A percentile compares a stretch with the other conserved stretches of the same genome.
These are phyloP conservation scores for Epizoanthus illoricatus DNA, from an alignment of 92 coral and sea anemone species.

Conservation along the genomic window DNA sequence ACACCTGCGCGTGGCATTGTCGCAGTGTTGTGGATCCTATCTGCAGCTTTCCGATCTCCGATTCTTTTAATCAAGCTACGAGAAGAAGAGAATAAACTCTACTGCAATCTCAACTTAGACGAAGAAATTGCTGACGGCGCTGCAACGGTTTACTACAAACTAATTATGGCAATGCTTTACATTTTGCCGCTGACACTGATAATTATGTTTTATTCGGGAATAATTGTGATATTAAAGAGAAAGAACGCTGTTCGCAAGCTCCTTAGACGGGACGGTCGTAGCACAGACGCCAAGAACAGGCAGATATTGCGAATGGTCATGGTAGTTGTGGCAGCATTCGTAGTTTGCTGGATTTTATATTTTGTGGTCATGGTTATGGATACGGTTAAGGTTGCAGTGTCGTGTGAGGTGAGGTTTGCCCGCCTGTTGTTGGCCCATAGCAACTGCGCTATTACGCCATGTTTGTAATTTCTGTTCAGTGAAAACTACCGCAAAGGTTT, in stretches of 20 bases:
- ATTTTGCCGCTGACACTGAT: slow-evolving; percentile 14
- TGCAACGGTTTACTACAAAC: slow-evolving; percentile 5
- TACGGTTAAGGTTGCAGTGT: slow-evolving; percentile 18
- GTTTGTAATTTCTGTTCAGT: slow-evolving; percentile 56
- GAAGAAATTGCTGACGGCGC: slow-evolving; percentile 32
- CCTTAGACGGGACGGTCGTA: slow-evolving; percentile 4
- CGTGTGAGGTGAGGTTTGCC: slow-evolving; percentile 32
- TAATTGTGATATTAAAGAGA: slow-evolving; percentile 22
- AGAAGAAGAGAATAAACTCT: not conserved
- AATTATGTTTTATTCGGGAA: slow-evolving; percentile 20
- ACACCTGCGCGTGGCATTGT: slow-evolving; percentile 14
- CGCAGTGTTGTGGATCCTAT: slow-evolving; percentile 9
- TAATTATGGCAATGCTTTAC: slow-evolving; percentile 15
- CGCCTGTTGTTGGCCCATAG: slow-evolving; percentile 43
- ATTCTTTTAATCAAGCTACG: slow-evolving; percentile 10
- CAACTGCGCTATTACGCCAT: slow-evolving; percentile 58
- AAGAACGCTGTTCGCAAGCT: not conserved
- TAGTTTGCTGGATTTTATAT: slow-evolving; percentile 53
- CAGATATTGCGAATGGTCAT: slow-evolving; percentile 55
- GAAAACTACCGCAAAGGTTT: slow-evolving; percentile 61
- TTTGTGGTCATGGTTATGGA: slow-evolving; percentile 48
- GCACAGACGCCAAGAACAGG: not conserved
- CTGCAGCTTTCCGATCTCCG: slow-evolving; percentile 34
- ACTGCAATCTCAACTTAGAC: slow-evolving; percentile 31
- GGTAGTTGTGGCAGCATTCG: slow-evolving; percentile 54